phyloP scores from a whole-genome alignment of 2,113 vertebrate species.

The Pteruthius melanotis region DNA sequence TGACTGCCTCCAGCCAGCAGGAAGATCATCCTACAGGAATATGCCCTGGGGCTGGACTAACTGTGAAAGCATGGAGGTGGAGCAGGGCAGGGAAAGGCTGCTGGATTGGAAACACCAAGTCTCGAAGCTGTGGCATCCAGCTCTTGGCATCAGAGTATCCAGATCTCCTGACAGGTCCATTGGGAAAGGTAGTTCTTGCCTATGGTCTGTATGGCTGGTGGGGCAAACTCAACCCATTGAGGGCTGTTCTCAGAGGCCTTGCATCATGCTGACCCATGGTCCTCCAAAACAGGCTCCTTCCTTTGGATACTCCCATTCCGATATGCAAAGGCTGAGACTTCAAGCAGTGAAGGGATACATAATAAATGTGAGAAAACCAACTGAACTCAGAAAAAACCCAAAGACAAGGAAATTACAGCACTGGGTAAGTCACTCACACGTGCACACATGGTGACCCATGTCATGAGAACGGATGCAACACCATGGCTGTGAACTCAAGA shows the following conservation, averaged over 20 bases:
- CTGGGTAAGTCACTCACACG: not conserved
- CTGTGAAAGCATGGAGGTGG: not conserved
- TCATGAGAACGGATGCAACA: not conserved
- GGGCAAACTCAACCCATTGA: not conserved
- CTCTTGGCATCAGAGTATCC: not conserved
- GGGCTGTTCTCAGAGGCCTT: not conserved
- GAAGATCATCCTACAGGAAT: not conserved
- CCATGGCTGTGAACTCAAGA: not conserved
- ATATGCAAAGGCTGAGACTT: not conserved
- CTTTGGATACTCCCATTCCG: not conserved
- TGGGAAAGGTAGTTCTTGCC: not conserved
- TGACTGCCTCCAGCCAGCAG: not conserved
- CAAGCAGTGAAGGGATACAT: not conserved
- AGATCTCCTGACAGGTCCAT: fast-evolving
- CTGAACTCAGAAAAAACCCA: not conserved
- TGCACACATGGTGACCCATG: fast-evolving
- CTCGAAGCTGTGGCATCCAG: fast-evolving
- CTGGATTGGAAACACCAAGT: not conserved
- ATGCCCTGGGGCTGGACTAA: not conserved
- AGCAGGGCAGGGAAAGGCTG: not conserved
- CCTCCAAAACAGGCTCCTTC: not conserved
- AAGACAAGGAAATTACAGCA: not conserved
- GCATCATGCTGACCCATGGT: not conserved
- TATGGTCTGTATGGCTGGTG: not conserved
- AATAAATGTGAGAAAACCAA: not conserved